Conservation (phyloP, 2,888 invertebrate genomes). For the Tanytarsus gracilentus region DNA sequence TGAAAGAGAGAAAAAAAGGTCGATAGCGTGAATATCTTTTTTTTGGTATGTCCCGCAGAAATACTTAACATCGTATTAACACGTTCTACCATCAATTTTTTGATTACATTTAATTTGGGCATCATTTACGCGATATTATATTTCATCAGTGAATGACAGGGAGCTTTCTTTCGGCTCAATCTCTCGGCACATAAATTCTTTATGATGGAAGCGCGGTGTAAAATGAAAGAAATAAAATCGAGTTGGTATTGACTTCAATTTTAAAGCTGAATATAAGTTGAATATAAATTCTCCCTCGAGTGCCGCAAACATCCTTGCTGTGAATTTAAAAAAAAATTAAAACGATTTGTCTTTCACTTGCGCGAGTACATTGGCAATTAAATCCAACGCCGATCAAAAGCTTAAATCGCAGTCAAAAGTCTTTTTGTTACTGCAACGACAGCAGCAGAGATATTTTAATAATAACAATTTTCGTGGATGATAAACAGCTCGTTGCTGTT, state of each 20-base stretch:
- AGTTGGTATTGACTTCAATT: too few species aligned
- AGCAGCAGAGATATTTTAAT: constrained; percentile 9
- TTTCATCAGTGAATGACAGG: too few species aligned
- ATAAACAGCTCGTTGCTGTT: constrained; percentile 21
- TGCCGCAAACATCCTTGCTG: too few species aligned
- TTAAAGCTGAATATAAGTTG: too few species aligned
- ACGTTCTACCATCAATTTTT: constrained; percentile 13
- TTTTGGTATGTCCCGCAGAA: neutral
- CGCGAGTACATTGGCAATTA: neutral
- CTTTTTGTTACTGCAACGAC: neutral
- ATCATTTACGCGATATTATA: too few species aligned
- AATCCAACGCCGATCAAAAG: neutral
- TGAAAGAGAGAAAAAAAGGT: too few species aligned
- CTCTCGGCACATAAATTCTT: too few species aligned
- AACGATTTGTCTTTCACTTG: neutral
- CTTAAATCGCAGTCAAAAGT: too few species aligned
- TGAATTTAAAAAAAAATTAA: too few species aligned
- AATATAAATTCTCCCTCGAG: too few species aligned
- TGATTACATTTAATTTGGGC: constrained; percentile 11
- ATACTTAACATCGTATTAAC: constrained; percentile 7
- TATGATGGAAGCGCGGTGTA: too few species aligned
- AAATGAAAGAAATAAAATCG: too few species aligned
- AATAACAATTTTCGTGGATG: constrained; percentile 19
- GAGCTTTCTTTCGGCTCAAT: neutral
- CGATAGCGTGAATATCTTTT: constrained; percentile 8